phyloP scores from a whole-genome alignment of 2,113 vertebrate genomes.

The Lophius piscatorius region DNA sequence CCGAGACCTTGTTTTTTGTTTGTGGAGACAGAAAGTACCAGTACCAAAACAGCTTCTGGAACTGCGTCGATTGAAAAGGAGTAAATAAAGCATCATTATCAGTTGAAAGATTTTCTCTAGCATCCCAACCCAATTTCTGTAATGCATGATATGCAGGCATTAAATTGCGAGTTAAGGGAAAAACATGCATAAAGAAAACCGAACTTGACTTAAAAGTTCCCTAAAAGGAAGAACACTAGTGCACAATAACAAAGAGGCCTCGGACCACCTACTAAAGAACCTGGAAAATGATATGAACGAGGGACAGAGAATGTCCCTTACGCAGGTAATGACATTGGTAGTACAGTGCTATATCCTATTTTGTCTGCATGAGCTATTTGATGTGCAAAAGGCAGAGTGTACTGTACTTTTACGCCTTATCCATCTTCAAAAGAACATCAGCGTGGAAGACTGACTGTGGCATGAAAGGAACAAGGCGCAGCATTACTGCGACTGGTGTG shows the following conservation, averaged over 20 bases:
- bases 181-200: conserved; percentile 56
- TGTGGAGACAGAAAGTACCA: too few relatives aligned
- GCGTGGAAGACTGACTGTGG: conserved; percentile 42
- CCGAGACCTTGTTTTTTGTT: too few relatives aligned
- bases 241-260: conserved; percentile 42
- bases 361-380: conserved; percentile 55
- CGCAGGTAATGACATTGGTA: conserved; percentile 47
- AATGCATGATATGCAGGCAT: too few relatives aligned
- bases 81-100: too few relatives aligned
- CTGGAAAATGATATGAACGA: conserved; percentile 15
- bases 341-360: conserved; percentile 40
- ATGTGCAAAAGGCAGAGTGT: conserved; percentile 61
- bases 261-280: conserved; percentile 35
- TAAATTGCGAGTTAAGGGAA: too few relatives aligned
- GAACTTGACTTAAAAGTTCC: conserved; percentile 57
- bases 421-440: conserved; percentile 62
- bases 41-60: too few relatives aligned
- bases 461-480: conserved; percentile 60
- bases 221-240: conserved; percentile 38
- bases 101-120: too few relatives aligned
- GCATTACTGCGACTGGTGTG: conserved; percentile 53
- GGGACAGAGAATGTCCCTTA: conserved; percentile 29
- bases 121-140: too few relatives aligned
- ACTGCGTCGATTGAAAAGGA: too few relatives aligned
- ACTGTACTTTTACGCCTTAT: conserved; percentile 65